Conservation (phyloP, 2,113 vertebrate genomes). For the Misgurnus mizolepis region DNA sequence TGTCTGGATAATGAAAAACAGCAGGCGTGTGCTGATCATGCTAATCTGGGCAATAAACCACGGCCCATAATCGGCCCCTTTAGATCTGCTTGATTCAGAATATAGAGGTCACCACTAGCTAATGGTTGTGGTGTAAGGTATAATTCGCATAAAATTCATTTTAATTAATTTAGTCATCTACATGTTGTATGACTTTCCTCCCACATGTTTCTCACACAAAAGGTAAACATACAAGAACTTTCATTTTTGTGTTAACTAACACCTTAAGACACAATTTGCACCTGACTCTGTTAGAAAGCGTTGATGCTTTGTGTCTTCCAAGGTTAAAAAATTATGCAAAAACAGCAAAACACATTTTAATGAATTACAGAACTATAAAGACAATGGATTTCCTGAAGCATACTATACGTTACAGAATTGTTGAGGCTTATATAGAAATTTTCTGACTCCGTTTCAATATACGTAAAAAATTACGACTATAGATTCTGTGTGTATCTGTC, state of each 20-base stretch:
- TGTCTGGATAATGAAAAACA: constrained; percentile 25
- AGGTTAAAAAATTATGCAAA: no score
- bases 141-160: not conserved
- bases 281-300: no score
- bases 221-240: no score
- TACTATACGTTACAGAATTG: not conserved
- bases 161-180: no score
- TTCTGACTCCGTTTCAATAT: no score
- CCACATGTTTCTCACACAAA: not conserved
- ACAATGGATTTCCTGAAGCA: not conserved
- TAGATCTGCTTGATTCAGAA: constrained; percentile 21
- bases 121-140: not conserved
- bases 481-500: not conserved
- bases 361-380: not conserved
- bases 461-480: no score
- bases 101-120: constrained; percentile 38
- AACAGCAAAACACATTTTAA: no score
- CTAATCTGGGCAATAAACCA: constrained; percentile 44
- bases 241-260: no score
- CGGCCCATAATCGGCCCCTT: not conserved
- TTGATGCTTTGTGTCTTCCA: no score
- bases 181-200: no score
- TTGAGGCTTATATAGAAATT: not conserved
- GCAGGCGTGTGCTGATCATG: constrained; percentile 39
- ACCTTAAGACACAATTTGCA: no score